A percentile compares a stretch with the other conserved stretches of the same genome.
Evolutionary conservation across 2,888 invertebrate genomes (phyloP).

Genomic region (Papilio protenor): DNA sequence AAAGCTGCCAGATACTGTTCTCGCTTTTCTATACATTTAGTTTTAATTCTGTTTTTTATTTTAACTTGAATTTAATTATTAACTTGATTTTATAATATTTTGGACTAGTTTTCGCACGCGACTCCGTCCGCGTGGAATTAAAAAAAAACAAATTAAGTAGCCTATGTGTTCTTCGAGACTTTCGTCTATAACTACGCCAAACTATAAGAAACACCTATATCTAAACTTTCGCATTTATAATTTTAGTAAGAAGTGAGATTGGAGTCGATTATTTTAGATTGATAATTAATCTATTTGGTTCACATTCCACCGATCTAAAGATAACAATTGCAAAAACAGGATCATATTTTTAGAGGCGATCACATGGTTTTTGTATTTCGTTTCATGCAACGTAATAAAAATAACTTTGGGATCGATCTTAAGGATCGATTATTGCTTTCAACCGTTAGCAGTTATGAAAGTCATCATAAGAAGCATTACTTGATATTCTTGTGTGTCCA

Average conservation of each 20-base stretch:
- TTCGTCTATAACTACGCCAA: too few relatives aligned
- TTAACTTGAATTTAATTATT: slow-evolving; percentile 21
- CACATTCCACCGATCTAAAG: too few relatives aligned
- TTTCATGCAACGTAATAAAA: background rate
- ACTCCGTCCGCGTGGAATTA: too few relatives aligned
- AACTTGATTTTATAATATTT: background rate
- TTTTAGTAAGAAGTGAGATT: too few relatives aligned
- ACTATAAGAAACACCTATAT: too few relatives aligned
- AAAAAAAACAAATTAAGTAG: too few relatives aligned
- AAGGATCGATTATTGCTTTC: background rate
- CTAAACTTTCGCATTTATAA: too few relatives aligned
- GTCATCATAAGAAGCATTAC: slow-evolving; percentile 6
- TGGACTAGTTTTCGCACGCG: too few relatives aligned
- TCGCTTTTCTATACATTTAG: slow-evolving; percentile 51
- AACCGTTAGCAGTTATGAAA: background rate
- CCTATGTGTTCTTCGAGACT: too few relatives aligned
- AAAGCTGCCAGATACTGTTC: slow-evolving; percentile 26
- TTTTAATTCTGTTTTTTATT: slow-evolving; percentile 45
- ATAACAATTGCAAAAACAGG: background rate
- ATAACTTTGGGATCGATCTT: background rate
- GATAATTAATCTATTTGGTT: background rate
- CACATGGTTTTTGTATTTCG: background rate
- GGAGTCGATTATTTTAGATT: background rate
- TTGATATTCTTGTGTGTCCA: slow-evolving; percentile 53
- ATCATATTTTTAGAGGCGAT: background rate